Evolutionary conservation across 2,888 invertebrate genomes (phyloP).

Genomic region (Nipponacmea schrenckii): DNA sequence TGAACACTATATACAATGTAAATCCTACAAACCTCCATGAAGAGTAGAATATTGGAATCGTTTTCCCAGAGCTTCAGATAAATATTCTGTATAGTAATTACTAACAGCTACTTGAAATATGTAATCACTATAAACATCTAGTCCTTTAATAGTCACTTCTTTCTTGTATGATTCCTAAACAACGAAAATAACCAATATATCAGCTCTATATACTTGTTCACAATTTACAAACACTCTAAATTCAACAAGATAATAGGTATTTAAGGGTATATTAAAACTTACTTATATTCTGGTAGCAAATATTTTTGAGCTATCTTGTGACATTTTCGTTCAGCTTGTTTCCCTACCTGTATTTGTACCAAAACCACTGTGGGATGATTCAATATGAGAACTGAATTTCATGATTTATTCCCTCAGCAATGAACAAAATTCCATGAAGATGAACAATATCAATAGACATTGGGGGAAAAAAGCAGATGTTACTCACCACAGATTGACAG

Average conservation of each 20-base stretch:
- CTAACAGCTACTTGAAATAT: conserved; percentile 77
- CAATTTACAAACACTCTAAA: not conserved
- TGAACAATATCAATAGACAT: too few species aligned
- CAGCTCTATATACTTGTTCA: not conserved
- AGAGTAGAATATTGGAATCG: conserved; percentile 78
- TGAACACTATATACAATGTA: too few species aligned
- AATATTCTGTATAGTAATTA: conserved; percentile 79
- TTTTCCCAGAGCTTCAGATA: conserved; percentile 70
- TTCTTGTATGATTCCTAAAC: conserved; percentile 71
- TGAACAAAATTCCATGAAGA: too few species aligned
- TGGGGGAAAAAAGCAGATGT: not conserved
- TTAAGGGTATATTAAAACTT: too few species aligned
- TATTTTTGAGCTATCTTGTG: too few species aligned
- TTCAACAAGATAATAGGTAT: too few species aligned
- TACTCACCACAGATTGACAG: conserved; percentile 38
- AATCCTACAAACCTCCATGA: conserved; percentile 75
- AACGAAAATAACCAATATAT: not conserved
- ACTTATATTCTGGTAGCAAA: too few species aligned
- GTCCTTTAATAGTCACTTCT: conserved; percentile 71
- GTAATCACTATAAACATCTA: conserved; percentile 84
- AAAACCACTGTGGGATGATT: too few species aligned
- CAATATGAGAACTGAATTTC: too few species aligned
- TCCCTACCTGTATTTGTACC: too few species aligned
- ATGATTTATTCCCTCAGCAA: too few species aligned
- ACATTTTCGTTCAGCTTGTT: too few species aligned